Base-by-base conservation (phyloP, 2,797 vertebrate species). In the Notolepis coatsorum region DNA sequence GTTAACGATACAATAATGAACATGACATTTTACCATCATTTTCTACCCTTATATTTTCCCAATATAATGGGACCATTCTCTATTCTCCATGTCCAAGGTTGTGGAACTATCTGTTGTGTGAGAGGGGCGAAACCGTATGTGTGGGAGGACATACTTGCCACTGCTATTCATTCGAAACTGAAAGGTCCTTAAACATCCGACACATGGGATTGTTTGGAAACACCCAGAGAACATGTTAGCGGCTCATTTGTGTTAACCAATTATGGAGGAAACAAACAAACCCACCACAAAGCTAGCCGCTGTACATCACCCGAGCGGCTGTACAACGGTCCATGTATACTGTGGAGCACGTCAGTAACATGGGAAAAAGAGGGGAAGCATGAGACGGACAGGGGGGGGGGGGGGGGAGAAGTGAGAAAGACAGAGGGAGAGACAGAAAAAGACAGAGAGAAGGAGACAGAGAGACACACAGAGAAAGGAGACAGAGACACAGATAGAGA, bases 201-300 rank as follows among this genome's bases (percentile, higher is more conserved):
- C 85, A 70, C n/a, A n/a, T n/a, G n/a, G n/a, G n/a, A n/a, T n/a
- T n/a, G n/a, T n/a, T n/a, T n/a, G n/a, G n/a, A n/a, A n/a, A n/a
- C n/a, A 85, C 82, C 50, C 69, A 76, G 59, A 69, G 52, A 60
- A 70, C 72, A 37, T 57, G 77, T 87, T 77, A 79, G 79, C 54
- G 73, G 81, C 84, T 88, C 84, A 90, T 91, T 89, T 88, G 82
- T 73, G 66, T 84, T 76, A 80, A 88, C 81, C 86, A 84, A 80
- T 88, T 73, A 87, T 62, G 77, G 73, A 54, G 8, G 65, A 77
- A 74, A 72, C 38, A 68, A 83, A 31, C 59, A 73, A n/a, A 82
- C 79, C 76, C 45, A 49, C 50, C 54, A 59, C 65, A 62, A 57
- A 5, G 7, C 18, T 17, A 39, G 65, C 33, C 66, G 56, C 42